Evolutionary conservation across 2,888 invertebrate species (phyloP), one percentile per base, ranked within the genome.

Genomic region (Drosophila hamatofila): DNA sequence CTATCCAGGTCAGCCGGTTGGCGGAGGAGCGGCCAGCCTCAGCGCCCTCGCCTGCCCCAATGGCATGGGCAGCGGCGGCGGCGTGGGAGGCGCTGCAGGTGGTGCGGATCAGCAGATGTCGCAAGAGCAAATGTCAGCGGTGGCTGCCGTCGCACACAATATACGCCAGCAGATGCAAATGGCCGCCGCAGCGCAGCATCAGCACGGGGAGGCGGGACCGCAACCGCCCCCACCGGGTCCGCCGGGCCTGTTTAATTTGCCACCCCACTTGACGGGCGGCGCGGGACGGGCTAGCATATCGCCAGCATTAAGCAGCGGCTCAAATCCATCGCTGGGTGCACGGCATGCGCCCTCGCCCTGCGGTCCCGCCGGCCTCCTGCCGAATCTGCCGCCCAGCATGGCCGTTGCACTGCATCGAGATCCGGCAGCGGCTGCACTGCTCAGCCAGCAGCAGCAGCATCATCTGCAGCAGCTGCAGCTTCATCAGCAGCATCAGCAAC

Each of bases 71-170:
- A 65, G 80, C 41, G 83, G 72, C 2, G 58, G 51, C n/a, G 68
- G 68, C 9, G 27, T 48, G 12, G 48, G 27, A 5, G 75, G 65
- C 16, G 67, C 67, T 41, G 78, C 27, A 12, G 52, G 48, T 23
- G 83, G 61, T 0, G 88, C 83, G 18, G 90, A 91, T 16, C 93
- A 93, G 56, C 94, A 92, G 59, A 92, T 93, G 91, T 95, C 95
- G 6, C 95, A 95, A 57, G 95, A 95, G 14, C 96, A 97, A 21
- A 96, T 97, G 57, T 97, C 97, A 39, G 97, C 97, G 41, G 97
- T 97, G 44, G 97, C 97, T 14, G 96, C 96, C 21, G 97, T 97
- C 62, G 97, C 97, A 18, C 97, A 97, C 93, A 96, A 96, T 48
- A 94, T 97, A 66, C 95, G 97, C 57, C 97, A 97, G 81, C 97